Evolutionary conservation across 2,797 vertebrate species (phyloP).

Genomic region (Anolis apletophallus): DNA sequence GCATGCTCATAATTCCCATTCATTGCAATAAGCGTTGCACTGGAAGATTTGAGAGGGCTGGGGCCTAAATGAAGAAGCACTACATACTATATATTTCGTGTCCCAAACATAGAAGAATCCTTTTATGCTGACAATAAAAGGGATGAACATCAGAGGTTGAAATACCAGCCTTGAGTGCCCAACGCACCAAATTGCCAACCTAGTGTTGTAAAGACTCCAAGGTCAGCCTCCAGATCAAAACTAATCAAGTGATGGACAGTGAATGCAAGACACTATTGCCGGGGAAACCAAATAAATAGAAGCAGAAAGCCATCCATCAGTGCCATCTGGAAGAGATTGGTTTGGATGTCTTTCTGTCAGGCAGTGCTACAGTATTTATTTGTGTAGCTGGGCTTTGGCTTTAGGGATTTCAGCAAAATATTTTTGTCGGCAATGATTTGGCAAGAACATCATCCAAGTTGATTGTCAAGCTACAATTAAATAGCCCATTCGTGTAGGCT

Average conservation of each 20-base stretch:
- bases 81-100: conserved; percentile 17
- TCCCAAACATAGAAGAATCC: conserved; percentile 2
- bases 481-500: conserved; percentile 56
- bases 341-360: conserved; percentile 82
- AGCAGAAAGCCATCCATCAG: conserved; percentile 90
- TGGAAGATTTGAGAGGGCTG: not conserved
- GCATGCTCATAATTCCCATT: not conserved
- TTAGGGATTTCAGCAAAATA: conserved; percentile 76
- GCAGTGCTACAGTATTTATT: conserved; percentile 89
- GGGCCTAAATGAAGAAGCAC: not conserved
- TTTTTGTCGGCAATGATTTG: conserved; percentile 73
- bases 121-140: conserved; percentile 22
- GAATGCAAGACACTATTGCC: conserved; percentile 82
- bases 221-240: conserved; percentile 61
- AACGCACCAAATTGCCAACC: conserved; percentile 66
- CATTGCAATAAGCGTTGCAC: not conserved
- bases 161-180: conserved; percentile 31
- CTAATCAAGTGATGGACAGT: conserved; percentile 75
- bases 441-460: conserved; percentile 64
- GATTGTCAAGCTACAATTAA: conserved; percentile 73
- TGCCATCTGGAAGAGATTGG: conserved; percentile 95
- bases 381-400: conserved; percentile 84
- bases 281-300: conserved; percentile 88
- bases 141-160: conserved; percentile 27
- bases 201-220: conserved; percentile 35